Conservation (phyloP, 2,113 vertebrate species). For the Psilopogon haemacephalus region DNA sequence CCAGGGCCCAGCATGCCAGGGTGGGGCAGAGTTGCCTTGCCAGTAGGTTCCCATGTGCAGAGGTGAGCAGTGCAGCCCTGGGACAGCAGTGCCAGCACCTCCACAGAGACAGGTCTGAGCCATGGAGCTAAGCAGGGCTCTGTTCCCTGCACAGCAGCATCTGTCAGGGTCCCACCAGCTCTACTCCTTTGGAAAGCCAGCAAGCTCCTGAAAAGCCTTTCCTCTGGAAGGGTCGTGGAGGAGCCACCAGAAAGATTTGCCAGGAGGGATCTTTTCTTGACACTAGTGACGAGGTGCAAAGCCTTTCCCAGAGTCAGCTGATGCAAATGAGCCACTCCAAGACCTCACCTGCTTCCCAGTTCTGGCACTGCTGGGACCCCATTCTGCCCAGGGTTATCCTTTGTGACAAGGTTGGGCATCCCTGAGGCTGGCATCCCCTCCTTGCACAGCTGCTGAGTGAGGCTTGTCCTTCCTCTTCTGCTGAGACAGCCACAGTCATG, state of each 20-base stretch:
- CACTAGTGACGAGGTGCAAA: background rate
- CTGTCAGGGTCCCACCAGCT: background rate
- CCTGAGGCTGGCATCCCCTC: background rate
- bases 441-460: background rate
- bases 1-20: background rate
- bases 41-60: accelerated
- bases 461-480: background rate
- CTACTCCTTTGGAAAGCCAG: background rate
- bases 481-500: background rate
- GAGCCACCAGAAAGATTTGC: background rate
- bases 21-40: background rate
- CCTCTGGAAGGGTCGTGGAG: background rate
- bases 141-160: background rate
- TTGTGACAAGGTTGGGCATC: background rate
- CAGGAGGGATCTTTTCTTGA: background rate
- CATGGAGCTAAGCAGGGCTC: background rate
- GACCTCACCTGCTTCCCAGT: background rate
- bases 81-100: background rate
- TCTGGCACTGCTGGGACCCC: background rate
- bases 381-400: background rate
- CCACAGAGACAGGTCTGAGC: background rate
- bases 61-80: background rate
- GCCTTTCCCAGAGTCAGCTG: background rate
- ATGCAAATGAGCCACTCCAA: background rate
- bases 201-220: background rate